These are phyloP conservation scores for Apis laboriosa DNA, from an alignment of 1,140 invertebrate species.

Conservation along the genomic window DNA sequence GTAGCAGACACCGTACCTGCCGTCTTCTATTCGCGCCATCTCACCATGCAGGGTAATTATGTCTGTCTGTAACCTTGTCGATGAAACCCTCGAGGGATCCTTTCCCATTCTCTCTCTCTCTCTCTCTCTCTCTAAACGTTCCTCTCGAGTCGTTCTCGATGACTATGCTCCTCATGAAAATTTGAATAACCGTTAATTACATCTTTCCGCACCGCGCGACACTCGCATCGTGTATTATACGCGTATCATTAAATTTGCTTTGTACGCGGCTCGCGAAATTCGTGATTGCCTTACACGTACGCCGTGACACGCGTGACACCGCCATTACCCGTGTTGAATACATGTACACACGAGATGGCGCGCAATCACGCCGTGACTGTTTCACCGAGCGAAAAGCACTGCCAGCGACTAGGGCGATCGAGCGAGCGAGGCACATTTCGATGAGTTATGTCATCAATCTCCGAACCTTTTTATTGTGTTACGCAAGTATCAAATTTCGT, in stretches of 20 bases:
- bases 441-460: constrained; percentile 6
- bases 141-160: not conserved
- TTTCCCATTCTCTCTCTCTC: not conserved
- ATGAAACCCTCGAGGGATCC: not conserved
- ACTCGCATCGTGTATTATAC: not conserved
- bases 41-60: constrained; percentile 54
- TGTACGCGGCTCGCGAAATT: constrained; percentile 6
- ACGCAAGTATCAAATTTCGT: constrained; percentile 11
- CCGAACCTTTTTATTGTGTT: not conserved
- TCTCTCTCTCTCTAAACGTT: not conserved
- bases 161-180: constrained; percentile 31
- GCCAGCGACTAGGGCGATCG: not conserved
- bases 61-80: constrained; percentile 49
- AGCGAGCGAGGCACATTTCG: not conserved
- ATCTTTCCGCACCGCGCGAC: not conserved
- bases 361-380: not conserved
- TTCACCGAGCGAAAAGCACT: not conserved
- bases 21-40: constrained; percentile 1
- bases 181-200: constrained; percentile 59
- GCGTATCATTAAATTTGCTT: constrained; percentile 44
- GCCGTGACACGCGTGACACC: not conserved
- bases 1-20: not conserved
- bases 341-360: not conserved
- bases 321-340: not conserved
- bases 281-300: constrained; percentile 28